phyloP scores from a whole-genome alignment of 1,140 invertebrate species.

The Drosophila willistoni region DNA sequence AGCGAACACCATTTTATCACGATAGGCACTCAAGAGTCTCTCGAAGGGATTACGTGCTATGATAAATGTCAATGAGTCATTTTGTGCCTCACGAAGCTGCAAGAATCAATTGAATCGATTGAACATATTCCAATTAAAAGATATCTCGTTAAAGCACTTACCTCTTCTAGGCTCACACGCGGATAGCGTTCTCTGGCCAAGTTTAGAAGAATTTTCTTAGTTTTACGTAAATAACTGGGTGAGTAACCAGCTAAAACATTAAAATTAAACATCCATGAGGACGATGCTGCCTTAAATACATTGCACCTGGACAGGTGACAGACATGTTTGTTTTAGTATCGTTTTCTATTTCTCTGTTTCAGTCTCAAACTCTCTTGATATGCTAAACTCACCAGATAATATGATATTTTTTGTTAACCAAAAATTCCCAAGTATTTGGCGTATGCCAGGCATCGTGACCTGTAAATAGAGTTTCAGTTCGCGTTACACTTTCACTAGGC shows the following conservation, averaged over 20 bases:
- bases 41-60: constrained; percentile 96
- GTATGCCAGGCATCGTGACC: constrained; percentile 88
- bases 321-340: too few relatives aligned
- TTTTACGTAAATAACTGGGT: constrained; percentile 89
- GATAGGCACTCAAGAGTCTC: constrained; percentile 93
- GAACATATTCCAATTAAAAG: background rate
- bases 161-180: constrained; percentile 87
- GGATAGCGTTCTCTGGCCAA: constrained; percentile 91
- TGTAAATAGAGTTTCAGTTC: constrained; percentile 44
- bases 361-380: background rate
- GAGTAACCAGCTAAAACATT: constrained; percentile 92
- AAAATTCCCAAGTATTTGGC: constrained; percentile 92
- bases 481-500: constrained; percentile 8
- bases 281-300: constrained; percentile 93
- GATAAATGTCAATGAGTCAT: constrained; percentile 90
- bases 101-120: background rate
- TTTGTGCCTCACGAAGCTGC: constrained; percentile 82
- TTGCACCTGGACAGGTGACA: constrained; percentile 85
- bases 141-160: constrained; percentile 68
- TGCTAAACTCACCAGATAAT: constrained; percentile 86
- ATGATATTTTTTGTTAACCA: constrained; percentile 90
- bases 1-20: constrained; percentile 93
- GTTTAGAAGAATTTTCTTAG: constrained; percentile 89
- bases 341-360: too few relatives aligned
- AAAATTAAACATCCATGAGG: constrained; percentile 95